These are phyloP conservation scores for Hozukius guyotensis DNA, from an alignment of 2,797 vertebrate genomes.

Conservation along the genomic window DNA sequence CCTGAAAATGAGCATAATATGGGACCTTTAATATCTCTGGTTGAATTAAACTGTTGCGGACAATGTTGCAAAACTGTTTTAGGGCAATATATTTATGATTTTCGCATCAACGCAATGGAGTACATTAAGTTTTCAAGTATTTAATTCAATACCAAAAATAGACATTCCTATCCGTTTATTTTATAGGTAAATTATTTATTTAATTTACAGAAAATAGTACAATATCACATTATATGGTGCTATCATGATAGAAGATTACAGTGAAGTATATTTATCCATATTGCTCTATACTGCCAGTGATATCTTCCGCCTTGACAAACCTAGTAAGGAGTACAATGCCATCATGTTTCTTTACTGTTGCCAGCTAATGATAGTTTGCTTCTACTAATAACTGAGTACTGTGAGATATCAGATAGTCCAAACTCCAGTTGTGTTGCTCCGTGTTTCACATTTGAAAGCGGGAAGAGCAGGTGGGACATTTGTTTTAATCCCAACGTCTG, in stretches of 20 bases:
- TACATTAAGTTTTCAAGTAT: neutral
- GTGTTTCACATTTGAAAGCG: neutral
- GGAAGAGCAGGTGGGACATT: conserved; percentile 23
- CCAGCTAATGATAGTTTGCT: neutral
- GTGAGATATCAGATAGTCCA: neutral
- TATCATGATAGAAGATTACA: neutral
- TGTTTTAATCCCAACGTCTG: conserved; percentile 7
- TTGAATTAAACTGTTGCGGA: neutral
- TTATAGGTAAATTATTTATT: neutral
- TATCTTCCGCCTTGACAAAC: neutral
- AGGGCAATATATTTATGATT: neutral
- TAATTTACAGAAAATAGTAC: neutral
- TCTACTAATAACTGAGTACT: neutral
- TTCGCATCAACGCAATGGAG: neutral
- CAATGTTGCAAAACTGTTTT: neutral
- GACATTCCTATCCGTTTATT: no score
- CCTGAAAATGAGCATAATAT: no score
- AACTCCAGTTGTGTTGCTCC: neutral
- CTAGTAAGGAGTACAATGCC: neutral
- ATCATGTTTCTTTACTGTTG: neutral
- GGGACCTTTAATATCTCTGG: neutral
- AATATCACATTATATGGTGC: neutral
- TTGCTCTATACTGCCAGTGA: neutral
- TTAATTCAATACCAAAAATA: neutral
- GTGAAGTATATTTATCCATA: neutral